Conservation (phyloP, 2,113 vertebrate species). For the Ictidomys tridecemlineatus region DNA sequence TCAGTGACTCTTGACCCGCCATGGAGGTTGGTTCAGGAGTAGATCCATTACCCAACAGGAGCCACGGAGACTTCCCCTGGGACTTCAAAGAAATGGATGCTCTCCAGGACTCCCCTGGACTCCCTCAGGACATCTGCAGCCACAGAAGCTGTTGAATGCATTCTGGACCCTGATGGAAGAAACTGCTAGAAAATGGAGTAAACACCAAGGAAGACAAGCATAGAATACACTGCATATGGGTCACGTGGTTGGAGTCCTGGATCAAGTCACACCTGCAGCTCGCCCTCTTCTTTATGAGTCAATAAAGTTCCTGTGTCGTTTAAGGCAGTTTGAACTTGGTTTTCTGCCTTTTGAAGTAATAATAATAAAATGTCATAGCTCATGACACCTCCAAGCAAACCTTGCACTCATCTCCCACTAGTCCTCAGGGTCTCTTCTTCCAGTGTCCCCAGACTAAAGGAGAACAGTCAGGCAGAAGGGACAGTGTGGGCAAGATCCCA, state of each 20-base stretch:
- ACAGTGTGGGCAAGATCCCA: neutral
- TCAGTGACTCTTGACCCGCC: neutral
- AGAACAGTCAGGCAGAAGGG: neutral
- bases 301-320: neutral
- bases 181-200: neutral
- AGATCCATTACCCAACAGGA: neutral
- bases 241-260: neutral
- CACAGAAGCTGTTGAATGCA: neutral
- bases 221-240: neutral
- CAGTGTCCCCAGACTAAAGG: neutral
- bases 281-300: neutral
- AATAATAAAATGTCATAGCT: neutral
- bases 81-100: neutral
- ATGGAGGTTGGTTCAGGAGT: neutral
- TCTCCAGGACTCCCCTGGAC: neutral
- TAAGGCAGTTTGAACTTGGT: neutral
- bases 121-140: neutral
- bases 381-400: neutral
- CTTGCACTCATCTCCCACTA: neutral
- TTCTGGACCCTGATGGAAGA: neutral
- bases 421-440: neutral
- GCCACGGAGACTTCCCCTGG: neutral
- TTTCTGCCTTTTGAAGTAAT: conserved; percentile 21
- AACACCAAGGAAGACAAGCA: neutral
- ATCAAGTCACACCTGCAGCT: neutral